A percentile compares a stretch with the other conserved stretches of the same genome.
Conservation (phyloP, 1,140 invertebrate species). For the Ips nitidus region DNA sequence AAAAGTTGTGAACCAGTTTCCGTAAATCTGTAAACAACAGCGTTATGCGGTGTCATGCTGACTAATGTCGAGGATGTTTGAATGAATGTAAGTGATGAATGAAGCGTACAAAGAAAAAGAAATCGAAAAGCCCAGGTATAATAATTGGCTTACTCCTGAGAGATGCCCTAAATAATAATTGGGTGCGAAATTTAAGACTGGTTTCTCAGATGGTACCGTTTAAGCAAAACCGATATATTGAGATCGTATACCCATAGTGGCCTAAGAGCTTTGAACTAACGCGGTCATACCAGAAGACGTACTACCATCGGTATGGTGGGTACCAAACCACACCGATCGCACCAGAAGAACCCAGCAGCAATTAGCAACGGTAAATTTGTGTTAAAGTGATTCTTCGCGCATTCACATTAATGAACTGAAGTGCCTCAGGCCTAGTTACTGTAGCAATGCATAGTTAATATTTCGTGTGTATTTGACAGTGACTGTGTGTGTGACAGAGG, state of each 20-base stretch:
- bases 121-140: conserved; percentile 1
- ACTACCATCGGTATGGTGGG: conserved; percentile 32
- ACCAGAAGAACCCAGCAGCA: conserved; percentile 34
- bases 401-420: conserved; percentile 36
- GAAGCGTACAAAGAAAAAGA: neutral
- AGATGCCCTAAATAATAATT: conserved; percentile 25
- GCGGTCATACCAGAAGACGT: conserved; percentile 33
- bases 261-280: conserved; percentile 31
- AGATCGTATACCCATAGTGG: conserved; percentile 25
- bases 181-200: conserved; percentile 31
- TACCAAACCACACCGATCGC: conserved; percentile 32
- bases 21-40: no score
- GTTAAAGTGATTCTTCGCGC: conserved; percentile 43
- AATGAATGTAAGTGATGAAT: neutral
- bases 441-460: conserved; percentile 41
- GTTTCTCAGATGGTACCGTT: conserved; percentile 25
- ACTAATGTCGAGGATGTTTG: neutral
- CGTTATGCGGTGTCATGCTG: no score
- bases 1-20: no score
- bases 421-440: conserved; percentile 37
- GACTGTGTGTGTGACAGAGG: conserved; percentile 36
- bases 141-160: conserved; percentile 1
- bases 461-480: conserved; percentile 42
- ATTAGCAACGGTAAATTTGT: conserved; percentile 49
- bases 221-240: conserved; percentile 26